A percentile compares a stretch with the other conserved stretches of the same genome.
These are phyloP conservation scores for Bugulina stolonifera DNA, from an alignment of 2,888 invertebrate genomes.

Conservation along the genomic window DNA sequence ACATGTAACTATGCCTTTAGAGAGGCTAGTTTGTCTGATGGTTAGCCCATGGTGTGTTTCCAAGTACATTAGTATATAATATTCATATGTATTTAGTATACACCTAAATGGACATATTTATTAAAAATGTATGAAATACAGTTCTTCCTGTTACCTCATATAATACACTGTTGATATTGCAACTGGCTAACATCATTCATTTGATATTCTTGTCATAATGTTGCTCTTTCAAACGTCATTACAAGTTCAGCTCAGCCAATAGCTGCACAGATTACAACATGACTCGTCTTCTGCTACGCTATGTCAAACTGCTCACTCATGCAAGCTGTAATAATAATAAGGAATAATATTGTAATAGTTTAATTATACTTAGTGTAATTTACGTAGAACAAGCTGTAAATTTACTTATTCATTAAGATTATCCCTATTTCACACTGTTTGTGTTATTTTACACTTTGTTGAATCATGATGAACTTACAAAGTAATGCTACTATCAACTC, in stretches of 20 bases:
- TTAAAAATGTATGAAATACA: no score
- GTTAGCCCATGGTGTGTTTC: background rate
- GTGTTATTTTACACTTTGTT: conserved; percentile 24
- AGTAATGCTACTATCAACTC: no score
- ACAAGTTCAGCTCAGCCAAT: no score
- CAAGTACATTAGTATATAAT: background rate
- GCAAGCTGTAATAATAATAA: background rate
- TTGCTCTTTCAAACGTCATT: no score
- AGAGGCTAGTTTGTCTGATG: background rate
- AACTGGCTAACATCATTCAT: no score
- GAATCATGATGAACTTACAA: background rate
- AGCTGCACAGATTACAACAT: no score
- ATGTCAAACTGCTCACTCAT: background rate
- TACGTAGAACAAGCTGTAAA: background rate
- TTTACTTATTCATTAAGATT: background rate
- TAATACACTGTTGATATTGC: no score
- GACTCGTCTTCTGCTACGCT: no score
- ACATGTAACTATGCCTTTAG: background rate
- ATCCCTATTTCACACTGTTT: conserved; percentile 21
- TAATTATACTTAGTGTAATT: background rate
- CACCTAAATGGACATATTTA: no score
- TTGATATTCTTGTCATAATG: no score
- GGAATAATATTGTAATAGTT: background rate
- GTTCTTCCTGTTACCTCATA: no score
- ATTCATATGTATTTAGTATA: no score